Base-by-base conservation (phyloP, 2,113 vertebrate species). In the Toxostoma redivivum region DNA sequence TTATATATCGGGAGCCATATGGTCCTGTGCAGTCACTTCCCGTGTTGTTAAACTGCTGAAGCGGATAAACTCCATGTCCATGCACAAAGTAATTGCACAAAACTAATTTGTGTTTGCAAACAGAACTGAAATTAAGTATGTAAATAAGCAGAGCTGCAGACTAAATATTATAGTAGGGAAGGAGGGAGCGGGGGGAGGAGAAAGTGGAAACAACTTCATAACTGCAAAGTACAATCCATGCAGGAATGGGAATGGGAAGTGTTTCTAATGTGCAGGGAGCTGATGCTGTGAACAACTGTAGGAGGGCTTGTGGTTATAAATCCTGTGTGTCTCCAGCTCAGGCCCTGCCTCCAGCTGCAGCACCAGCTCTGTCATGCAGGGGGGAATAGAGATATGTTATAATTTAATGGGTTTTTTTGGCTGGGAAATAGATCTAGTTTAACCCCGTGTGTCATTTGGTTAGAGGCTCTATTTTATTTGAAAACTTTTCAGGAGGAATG, bases 41-140 rank as follows among this genome's bases (percentile, higher is more conserved):
- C 33, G 80, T 23, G 97, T 66, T 87, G 80, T 98, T 97, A 97
- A 98, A 94, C 90, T 81, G 74, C 97, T 81, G 96, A 96, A 96
- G 97, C 93, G 38, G 83, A 94, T 96, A 96, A 96, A 97, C 97
- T 97, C 96, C 91, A 6, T 98, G 98, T 98, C 98, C 97, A 1
- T 78, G 97, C 97, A 94, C 96, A 96, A 97, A 98, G 97, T 98
- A 98, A 98, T 98, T 97, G 97, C 97, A 96, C 96, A 96, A 97
- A 97, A 97, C 95, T 98, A 98, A 98, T 98, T 98, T 98, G 97
- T 98, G 98, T 98, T 98, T 98, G 98, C 97, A 97, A 98, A 98
- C 95, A 98, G 95, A 98, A 86, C 94, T 48, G 90, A 96, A 97
- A 97, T 98, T 98, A 98, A 97, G 96, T 97, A 96, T 97, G 98